A percentile compares a stretch with the other conserved stretches of the same genome.
Conservation (phyloP, 2,888 invertebrate species). For the Lasioglossum figueresi region DNA sequence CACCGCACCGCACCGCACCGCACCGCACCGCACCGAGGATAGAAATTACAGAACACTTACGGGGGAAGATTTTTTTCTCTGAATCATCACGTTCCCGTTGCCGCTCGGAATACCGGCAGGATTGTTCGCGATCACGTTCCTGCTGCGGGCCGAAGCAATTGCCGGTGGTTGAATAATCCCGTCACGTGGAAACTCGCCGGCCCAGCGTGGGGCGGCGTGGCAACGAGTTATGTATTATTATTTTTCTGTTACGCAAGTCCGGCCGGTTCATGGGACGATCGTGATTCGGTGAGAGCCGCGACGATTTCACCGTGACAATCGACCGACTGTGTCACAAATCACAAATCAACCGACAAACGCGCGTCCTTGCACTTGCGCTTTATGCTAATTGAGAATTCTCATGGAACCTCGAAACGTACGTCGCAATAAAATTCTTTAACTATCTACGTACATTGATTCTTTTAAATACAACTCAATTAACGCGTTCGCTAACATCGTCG, state of each 20-base stretch:
- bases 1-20: background rate
- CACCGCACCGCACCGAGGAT: background rate
- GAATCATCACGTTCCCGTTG: slow-evolving; percentile 14
- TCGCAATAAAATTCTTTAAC: too few relatives aligned
- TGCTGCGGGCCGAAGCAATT: slow-evolving; percentile 35
- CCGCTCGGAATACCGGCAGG: slow-evolving; percentile 12
- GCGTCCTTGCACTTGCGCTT: background rate
- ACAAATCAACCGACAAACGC: background rate
- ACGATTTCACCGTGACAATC: background rate
- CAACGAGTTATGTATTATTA: slow-evolving; percentile 13
- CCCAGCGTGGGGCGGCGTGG: too few relatives aligned
- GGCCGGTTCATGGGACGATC: background rate
- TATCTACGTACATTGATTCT: too few relatives aligned
- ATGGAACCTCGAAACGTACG: too few relatives aligned
- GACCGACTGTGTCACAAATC: background rate
- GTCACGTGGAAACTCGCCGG: slow-evolving; percentile 40
- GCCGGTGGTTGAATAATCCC: slow-evolving; percentile 48
- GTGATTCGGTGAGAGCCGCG: background rate
- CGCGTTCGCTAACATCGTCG: too few relatives aligned
- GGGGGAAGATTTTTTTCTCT: background rate
- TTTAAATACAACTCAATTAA: too few relatives aligned
- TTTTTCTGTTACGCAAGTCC: background rate
- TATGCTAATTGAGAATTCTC: too few relatives aligned
- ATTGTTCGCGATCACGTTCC: slow-evolving; percentile 52
- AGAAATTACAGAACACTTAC: slow-evolving; percentile 2